Percentiles rank a stretch among this genome's conserved stretches.
phyloP scores from a whole-genome alignment of 1,140 invertebrate genomes.

The Bombus breviceps region DNA sequence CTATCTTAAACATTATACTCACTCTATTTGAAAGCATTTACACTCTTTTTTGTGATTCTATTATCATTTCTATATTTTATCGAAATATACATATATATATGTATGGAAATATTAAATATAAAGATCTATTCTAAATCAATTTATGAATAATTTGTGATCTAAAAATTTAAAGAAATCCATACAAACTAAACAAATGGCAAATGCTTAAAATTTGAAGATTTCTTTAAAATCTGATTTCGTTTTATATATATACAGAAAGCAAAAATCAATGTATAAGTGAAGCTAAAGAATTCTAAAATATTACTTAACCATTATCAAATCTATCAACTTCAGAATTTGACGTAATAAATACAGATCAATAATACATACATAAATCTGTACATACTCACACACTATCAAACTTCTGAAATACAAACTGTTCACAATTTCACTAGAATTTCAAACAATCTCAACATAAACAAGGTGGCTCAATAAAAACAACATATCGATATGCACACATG shows the following conservation, averaged over 20 bases:
- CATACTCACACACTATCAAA: neutral
- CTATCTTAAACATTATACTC: neutral
- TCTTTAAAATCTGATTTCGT: neutral
- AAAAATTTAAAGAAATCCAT: conserved; percentile 1
- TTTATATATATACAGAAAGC: neutral
- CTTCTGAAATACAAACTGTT: conserved; percentile 2
- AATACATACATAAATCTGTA: neutral
- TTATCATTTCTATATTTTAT: neutral
- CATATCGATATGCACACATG: conserved; percentile 38
- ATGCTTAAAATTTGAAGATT: neutral
- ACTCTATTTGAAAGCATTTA: neutral
- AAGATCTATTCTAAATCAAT: conserved; percentile 15
- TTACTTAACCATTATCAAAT: neutral
- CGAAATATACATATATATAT: conserved; percentile 3
- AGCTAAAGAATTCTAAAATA: neutral
- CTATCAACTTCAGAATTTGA: neutral
- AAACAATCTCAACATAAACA: conserved; percentile 10
- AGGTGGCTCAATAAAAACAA: conserved; percentile 51
- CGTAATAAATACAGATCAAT: conserved; percentile 26
- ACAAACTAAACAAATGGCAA: conserved; percentile 2
- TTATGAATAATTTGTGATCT: conserved; percentile 4
- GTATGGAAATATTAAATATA: conserved; percentile 1
- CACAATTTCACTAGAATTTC: neutral
- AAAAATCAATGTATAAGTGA: neutral
- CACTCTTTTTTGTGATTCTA: neutral